phyloP scores from a whole-genome alignment of 2,113 vertebrate genomes.

The Rhea pennata region DNA sequence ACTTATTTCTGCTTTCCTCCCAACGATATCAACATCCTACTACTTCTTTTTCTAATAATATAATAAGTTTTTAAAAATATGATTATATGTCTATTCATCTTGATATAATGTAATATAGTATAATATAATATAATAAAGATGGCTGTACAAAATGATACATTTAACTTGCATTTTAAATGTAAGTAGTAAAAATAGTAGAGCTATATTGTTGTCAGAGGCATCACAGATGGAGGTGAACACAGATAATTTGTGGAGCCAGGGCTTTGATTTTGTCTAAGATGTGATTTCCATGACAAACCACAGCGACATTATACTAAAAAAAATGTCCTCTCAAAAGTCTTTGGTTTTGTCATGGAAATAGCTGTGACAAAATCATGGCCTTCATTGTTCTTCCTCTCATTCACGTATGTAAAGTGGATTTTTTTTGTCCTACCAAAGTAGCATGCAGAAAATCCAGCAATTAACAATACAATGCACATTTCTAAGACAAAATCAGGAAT shows the following conservation, averaged over 20 bases:
- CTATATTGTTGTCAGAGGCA: neutral
- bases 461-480: neutral
- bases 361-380: slow-evolving; percentile 46
- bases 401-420: slow-evolving; percentile 32
- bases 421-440: neutral
- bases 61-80: neutral
- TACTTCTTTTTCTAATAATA: neutral
- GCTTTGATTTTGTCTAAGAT: neutral
- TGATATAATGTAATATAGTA: neutral
- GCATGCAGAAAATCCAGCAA: neutral
- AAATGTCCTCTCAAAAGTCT: slow-evolving; percentile 30
- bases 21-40: neutral
- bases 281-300: slow-evolving; percentile 55
- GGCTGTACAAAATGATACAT: neutral
- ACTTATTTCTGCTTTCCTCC: neutral
- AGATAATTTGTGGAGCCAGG: neutral
- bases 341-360: slow-evolving; percentile 61
- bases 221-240: neutral
- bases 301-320: neutral
- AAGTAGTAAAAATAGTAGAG: neutral
- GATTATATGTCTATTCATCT: neutral
- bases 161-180: neutral
- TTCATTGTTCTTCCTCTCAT: slow-evolving; percentile 53
- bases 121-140: neutral
- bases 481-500: neutral